These are phyloP conservation scores for Nestor notabilis DNA, from an alignment of 2,113 vertebrate species.

Conservation along the genomic window DNA sequence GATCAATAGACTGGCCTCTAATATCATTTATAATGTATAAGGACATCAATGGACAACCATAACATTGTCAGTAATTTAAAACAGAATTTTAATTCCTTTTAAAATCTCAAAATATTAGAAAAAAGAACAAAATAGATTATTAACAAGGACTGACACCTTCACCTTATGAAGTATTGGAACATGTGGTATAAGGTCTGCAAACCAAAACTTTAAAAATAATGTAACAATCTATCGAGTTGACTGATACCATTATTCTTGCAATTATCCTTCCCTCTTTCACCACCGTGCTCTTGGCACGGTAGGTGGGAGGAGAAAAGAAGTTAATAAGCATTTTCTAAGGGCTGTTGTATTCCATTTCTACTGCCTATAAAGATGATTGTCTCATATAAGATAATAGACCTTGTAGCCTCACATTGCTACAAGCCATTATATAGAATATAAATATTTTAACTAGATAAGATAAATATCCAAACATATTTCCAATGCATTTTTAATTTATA, in stretches of 20 bases:
- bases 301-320: background rate
- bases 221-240: background rate
- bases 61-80: background rate
- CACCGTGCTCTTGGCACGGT: background rate
- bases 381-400: background rate
- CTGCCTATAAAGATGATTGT: background rate
- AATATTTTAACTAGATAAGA: background rate
- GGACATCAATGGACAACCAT: background rate
- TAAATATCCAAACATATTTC: background rate
- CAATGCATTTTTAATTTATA: background rate
- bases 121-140: background rate
- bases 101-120: background rate
- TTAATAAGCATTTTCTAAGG: background rate
- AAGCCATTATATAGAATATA: background rate
- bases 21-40: background rate
- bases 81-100: background rate
- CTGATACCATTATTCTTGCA: background rate
- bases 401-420: background rate
- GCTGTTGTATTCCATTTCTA: background rate
- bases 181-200: background rate
- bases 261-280: background rate
- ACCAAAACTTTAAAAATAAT: background rate
- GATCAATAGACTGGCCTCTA: background rate
- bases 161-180: background rate
- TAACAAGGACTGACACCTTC: background rate